phyloP scores from a whole-genome alignment of 2,113 vertebrate species.

The Acanthisitta chloris region DNA sequence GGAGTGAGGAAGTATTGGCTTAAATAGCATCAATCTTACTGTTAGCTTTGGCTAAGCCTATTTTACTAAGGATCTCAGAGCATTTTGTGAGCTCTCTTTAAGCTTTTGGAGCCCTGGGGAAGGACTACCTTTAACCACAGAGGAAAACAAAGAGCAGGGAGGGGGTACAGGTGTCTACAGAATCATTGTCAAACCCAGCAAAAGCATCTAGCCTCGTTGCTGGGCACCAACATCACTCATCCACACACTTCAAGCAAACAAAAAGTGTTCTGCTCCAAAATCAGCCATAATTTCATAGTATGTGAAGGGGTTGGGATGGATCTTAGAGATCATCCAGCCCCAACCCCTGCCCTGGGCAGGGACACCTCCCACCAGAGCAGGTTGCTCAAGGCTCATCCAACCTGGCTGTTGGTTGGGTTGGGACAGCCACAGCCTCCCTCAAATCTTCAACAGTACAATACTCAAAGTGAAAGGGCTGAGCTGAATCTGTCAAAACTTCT shows the following conservation, averaged over 20 bases:
- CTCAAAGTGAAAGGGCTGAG: neutral
- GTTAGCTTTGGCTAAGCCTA: neutral
- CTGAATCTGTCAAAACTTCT: neutral
- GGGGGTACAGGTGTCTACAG: neutral
- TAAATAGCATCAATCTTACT: neutral
- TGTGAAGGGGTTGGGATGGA: no score
- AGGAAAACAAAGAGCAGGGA: neutral
- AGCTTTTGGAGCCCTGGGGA: neutral
- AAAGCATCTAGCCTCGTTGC: neutral
- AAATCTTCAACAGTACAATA: no score
- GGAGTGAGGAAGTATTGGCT: neutral
- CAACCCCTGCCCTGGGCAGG: no score
- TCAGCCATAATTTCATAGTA: no score
- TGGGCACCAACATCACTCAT: neutral
- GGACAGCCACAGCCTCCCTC: no score
- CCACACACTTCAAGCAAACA: neutral
- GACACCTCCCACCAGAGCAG: no score
- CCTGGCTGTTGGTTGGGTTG: no score
- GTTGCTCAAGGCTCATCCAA: no score
- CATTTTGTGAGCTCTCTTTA: neutral
- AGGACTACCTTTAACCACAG: neutral
- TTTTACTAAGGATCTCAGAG: constrained; percentile 2
- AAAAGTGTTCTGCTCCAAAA: neutral
- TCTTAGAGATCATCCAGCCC: no score
- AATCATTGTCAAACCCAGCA: neutral